phyloP scores from a whole-genome alignment of 2,888 invertebrate genomes.

The Abscondita cerata region DNA sequence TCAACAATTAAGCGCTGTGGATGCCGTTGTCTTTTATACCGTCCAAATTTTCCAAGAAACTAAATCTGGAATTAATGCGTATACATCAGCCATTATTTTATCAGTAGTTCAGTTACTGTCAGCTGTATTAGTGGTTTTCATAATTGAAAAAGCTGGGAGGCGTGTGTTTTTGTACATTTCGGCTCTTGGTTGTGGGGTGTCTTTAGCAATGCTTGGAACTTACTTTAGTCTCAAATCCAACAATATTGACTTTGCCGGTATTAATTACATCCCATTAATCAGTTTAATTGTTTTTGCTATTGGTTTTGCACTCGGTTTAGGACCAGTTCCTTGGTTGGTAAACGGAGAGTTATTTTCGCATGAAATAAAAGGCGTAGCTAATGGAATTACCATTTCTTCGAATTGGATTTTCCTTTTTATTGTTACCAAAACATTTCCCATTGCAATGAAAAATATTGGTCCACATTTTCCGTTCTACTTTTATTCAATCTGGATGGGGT shows the following conservation, averaged over 20 bases:
- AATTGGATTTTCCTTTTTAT: slow-evolving; percentile 35
- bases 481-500: slow-evolving; percentile 26
- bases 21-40: slow-evolving; percentile 80
- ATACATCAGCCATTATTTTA: slow-evolving; percentile 74
- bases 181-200: slow-evolving; percentile 18
- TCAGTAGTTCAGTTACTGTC: slow-evolving; percentile 78
- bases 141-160: slow-evolving; percentile 80
- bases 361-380: slow-evolving; percentile 35
- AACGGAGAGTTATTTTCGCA: slow-evolving; percentile 34
- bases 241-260: slow-evolving; percentile 19
- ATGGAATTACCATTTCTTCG: slow-evolving; percentile 32
- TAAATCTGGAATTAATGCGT: slow-evolving; percentile 68
- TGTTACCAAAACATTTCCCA: slow-evolving; percentile 33
- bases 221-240: slow-evolving; percentile 14
- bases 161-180: slow-evolving; percentile 57
- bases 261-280: slow-evolving; percentile 24
- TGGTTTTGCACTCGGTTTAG: slow-evolving; percentile 33
- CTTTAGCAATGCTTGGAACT: slow-evolving; percentile 6
- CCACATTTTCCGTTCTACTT: slow-evolving; percentile 35
- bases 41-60: slow-evolving; percentile 73
- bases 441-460: slow-evolving; percentile 25
- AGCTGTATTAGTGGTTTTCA: slow-evolving; percentile 69
- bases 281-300: slow-evolving; percentile 30
- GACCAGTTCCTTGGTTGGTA: slow-evolving; percentile 35
- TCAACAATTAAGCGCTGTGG: slow-evolving; percentile 80